Evolutionary conservation across 64 coral and sea anemone genomes (phyloP).

Genomic region (Montipora efflorescens): DNA sequence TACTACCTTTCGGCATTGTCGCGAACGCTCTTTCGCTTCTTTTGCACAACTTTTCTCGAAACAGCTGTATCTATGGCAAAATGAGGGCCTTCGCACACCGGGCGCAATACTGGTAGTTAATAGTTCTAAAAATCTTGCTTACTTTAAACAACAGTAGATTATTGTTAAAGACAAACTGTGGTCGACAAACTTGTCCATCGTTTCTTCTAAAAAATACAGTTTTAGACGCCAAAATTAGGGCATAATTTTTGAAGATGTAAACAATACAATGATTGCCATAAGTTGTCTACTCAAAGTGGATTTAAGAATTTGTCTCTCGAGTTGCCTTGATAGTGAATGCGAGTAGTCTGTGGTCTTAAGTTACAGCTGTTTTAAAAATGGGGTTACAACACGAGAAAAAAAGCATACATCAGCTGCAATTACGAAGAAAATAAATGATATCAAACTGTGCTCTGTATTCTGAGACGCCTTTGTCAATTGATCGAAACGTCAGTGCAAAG

Average conservation of each 20-base stretch:
- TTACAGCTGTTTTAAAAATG: neutral
- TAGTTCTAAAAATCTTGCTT: neutral
- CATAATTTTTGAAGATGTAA: neutral
- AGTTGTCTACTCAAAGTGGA: neutral
- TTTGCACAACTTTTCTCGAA: too few species aligned
- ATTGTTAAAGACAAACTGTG: neutral
- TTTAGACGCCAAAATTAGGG: neutral
- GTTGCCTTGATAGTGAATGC: neutral
- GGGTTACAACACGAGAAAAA: neutral
- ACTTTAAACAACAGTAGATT: neutral
- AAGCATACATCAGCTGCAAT: neutral
- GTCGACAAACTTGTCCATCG: neutral
- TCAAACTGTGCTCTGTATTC: neutral
- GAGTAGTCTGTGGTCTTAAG: neutral
- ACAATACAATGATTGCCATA: neutral
- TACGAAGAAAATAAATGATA: neutral
- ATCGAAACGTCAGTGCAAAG: neutral
- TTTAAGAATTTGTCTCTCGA: neutral
- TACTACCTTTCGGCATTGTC: too few species aligned
- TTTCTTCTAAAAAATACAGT: neutral
- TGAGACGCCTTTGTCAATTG: neutral
- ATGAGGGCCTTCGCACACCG: neutral
- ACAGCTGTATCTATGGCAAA: neutral
- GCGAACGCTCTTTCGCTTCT: too few species aligned
- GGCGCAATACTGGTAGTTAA: conserved; percentile 6